These are phyloP conservation scores for Pungitius pungitius DNA, from an alignment of 2,113 vertebrate genomes.

Conservation along the genomic window DNA sequence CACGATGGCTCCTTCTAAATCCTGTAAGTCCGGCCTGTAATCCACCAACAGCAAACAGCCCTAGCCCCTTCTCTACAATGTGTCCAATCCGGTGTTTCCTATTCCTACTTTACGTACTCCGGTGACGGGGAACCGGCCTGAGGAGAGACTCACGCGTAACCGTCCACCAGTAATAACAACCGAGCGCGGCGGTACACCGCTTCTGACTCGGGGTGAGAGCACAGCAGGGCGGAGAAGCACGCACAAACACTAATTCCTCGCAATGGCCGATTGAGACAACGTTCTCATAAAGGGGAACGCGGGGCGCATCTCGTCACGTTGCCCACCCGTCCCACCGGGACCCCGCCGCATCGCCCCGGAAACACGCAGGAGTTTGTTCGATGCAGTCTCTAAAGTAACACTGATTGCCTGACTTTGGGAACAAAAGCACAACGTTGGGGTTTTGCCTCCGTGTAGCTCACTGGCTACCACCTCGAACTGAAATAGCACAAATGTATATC, in stretches of 20 bases:
- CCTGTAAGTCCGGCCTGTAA: neutral
- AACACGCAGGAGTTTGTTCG: neutral
- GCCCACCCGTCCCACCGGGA: no score
- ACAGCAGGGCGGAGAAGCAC: neutral
- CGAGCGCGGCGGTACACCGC: neutral
- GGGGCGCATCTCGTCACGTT: neutral
- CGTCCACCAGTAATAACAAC: neutral
- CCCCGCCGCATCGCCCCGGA: neutral
- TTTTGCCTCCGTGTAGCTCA: neutral
- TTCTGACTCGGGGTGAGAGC: neutral
- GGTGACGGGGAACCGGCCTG: neutral
- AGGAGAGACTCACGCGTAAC: neutral
- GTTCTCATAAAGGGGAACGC: no score
- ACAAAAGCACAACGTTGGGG: neutral
- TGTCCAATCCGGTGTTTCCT: neutral
- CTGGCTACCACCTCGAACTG: neutral
- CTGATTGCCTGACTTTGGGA: neutral
- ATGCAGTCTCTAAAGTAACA: constrained; percentile 3
- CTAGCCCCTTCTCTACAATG: neutral
- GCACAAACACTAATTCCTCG: no score
- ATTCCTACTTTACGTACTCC: neutral
- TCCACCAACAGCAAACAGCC: neutral
- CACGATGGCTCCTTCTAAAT: neutral
- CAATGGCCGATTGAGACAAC: no score
- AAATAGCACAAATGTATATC: neutral